Base-by-base conservation (phyloP, 1,140 invertebrate genomes). In the Halictus rubicundus region DNA sequence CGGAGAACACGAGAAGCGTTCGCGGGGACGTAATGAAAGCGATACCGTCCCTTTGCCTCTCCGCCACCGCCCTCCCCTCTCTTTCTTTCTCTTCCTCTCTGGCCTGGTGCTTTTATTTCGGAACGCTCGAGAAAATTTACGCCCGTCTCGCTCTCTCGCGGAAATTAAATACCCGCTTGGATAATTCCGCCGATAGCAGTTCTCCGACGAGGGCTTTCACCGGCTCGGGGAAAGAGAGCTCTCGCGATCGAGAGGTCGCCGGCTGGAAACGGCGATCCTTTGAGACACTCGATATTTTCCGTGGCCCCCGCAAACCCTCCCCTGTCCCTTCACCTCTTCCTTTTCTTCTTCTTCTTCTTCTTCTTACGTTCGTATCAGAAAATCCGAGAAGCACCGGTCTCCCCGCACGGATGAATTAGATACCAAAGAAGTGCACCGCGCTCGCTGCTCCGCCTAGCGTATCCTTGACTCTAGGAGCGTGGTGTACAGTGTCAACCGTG, bases 201-300 rank as follows among this genome's bases (percentile, higher is more conserved):
- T 37, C 25, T 14, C 8, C 59, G 57, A 3, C 25, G 27, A 63
- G 27, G 46, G 66, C 57, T 70, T 70, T 70, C 68, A 37, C 37
- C 54, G 54, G 14, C 0, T 5, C 21, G 21, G 54, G 8, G 54
- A 57, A 57, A 57, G 54, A 57, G 49, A 54, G 14, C 42, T 46
- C 42, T 46, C 42, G 19, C 54, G 54, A 57, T n/a, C 21, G 54
- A 21, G 32, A 57, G 49, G 7, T 21, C 64, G 32, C 25, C 16
- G 46, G 49, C n/a, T 59, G 70, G 70, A 74, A 73, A 79, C 71
- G 60, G 76, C 54, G 78, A 79, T 74, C 78, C 78, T 79, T 73
- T 73, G 70, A 73, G 78, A 79, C 78, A 79, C 78, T 74, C 71
- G 78, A 79, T 79, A 79, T 79, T 79, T 79, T 79, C 78, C 76